phyloP scores from a whole-genome alignment of 92 coral and sea anemone species.

The Metridium senile region DNA sequence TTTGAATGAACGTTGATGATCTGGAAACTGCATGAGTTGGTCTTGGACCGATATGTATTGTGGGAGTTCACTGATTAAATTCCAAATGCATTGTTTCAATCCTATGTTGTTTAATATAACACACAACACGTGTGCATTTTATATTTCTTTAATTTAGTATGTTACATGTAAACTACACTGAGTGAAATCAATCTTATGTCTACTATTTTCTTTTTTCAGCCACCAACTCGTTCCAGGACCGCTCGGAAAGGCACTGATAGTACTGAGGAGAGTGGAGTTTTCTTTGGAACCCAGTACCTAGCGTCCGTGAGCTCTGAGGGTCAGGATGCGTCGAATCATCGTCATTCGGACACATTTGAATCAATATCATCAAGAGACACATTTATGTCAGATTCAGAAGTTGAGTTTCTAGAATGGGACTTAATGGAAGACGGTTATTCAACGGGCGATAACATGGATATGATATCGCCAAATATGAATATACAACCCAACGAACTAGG shows the following conservation, averaged over 20 bases:
- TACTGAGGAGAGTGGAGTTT: slow-evolving; percentile 73
- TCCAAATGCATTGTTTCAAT: no score
- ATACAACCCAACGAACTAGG: slow-evolving; percentile 76
- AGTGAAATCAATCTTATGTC: background rate
- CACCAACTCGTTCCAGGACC: background rate
- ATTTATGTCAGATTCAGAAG: slow-evolving; percentile 70
- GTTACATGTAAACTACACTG: no score
- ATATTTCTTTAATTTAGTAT: no score
- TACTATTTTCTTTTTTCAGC: background rate
- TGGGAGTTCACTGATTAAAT: no score
- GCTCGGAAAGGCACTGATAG: slow-evolving; percentile 66
- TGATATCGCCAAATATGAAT: slow-evolving; percentile 57
- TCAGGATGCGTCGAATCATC: slow-evolving; percentile 30
- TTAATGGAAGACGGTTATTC: slow-evolving; percentile 79
- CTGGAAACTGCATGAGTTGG: no score
- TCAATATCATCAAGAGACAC: slow-evolving; percentile 61
- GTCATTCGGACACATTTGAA: slow-evolving; percentile 36
- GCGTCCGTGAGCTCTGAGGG: slow-evolving; percentile 41
- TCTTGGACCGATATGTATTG: no score
- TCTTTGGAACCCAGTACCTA: slow-evolving; percentile 39
- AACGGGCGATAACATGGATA: slow-evolving; percentile 81
- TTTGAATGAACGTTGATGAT: no score
- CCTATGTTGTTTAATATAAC: no score
- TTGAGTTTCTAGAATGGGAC: slow-evolving; percentile 65
- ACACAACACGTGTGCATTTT: no score